Percentiles rank a stretch among this genome's conserved stretches.
These are phyloP conservation scores for Acanthornis magna DNA, from an alignment of 2,797 vertebrate genomes.

Conservation along the genomic window DNA sequence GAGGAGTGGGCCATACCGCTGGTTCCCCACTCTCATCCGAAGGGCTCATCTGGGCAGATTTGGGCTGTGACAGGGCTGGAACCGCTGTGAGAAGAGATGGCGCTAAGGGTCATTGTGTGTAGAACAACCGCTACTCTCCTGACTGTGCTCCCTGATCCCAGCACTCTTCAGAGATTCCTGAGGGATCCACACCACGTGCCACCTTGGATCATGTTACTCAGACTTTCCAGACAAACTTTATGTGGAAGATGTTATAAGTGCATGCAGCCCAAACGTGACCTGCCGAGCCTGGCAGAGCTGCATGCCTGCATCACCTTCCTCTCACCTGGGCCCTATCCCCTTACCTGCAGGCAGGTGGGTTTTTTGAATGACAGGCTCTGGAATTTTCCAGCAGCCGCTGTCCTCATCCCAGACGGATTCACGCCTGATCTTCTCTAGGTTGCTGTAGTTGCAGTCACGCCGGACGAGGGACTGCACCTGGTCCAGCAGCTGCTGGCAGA, in stretches of 20 bases:
- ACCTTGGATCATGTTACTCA: accelerated
- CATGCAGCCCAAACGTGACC: accelerated
- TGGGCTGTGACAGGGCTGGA: constrained; percentile 61
- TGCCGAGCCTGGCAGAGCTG: accelerated
- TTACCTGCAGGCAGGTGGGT: constrained; percentile 85
- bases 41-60: constrained; percentile 42
- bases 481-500: constrained; percentile 84
- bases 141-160: accelerated
- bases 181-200: accelerated
- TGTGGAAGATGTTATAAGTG: accelerated
- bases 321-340: not conserved
- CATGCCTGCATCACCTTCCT: not conserved
- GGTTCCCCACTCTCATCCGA: constrained; percentile 57
- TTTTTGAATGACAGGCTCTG: constrained; percentile 82
- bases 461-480: constrained; percentile 82
- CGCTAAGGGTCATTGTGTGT: accelerated
- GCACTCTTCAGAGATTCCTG: accelerated
- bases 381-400: constrained; percentile 82
- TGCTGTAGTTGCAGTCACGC: constrained; percentile 90
- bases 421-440: constrained; percentile 79
- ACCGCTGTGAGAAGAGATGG: constrained; percentile 68
- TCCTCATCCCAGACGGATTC: constrained; percentile 89
- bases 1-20: constrained; percentile 53
- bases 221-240: not conserved
- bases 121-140: not conserved